A percentile compares a stretch with the other conserved stretches of the same genome.
These are phyloP conservation scores for Nebria ingens DNA, from an alignment of 1,140 invertebrate genomes.

Conservation along the genomic window DNA sequence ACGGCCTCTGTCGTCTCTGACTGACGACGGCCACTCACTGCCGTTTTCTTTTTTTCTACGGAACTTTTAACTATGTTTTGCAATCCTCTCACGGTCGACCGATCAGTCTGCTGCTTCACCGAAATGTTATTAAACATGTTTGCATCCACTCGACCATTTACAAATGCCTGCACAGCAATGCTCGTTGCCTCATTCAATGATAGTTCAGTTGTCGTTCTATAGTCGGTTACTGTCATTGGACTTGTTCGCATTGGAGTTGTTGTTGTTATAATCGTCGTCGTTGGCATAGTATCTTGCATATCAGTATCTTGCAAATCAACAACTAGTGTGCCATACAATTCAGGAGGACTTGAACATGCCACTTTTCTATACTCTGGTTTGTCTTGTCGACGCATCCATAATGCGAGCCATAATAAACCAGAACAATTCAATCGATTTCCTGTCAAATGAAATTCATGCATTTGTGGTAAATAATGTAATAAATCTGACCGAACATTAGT, in stretches of 20 bases:
- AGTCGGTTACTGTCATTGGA: not conserved
- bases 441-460: constrained; percentile 46
- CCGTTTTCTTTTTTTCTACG: not conserved
- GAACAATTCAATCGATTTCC: constrained; percentile 55
- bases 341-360: constrained; percentile 32
- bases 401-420: constrained; percentile 49
- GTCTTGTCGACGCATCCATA: constrained; percentile 49
- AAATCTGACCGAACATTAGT: constrained; percentile 54
- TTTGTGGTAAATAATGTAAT: constrained; percentile 54
- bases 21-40: not conserved
- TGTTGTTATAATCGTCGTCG: not conserved
- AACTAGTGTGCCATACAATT: constrained; percentile 33
- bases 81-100: not conserved
- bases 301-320: constrained; percentile 32
- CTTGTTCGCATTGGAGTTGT: not conserved
- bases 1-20: not conserved
- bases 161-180: not conserved
- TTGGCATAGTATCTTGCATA: constrained; percentile 5
- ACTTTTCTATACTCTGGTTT: constrained; percentile 33
- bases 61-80: constrained; percentile 4
- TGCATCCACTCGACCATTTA: not conserved
- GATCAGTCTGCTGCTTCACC: not conserved
- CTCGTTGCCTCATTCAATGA: not conserved
- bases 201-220: not conserved
- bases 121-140: not conserved